Base-by-base conservation (phyloP, 1,140 invertebrate genomes). In the Nasonia vitripennis region DNA sequence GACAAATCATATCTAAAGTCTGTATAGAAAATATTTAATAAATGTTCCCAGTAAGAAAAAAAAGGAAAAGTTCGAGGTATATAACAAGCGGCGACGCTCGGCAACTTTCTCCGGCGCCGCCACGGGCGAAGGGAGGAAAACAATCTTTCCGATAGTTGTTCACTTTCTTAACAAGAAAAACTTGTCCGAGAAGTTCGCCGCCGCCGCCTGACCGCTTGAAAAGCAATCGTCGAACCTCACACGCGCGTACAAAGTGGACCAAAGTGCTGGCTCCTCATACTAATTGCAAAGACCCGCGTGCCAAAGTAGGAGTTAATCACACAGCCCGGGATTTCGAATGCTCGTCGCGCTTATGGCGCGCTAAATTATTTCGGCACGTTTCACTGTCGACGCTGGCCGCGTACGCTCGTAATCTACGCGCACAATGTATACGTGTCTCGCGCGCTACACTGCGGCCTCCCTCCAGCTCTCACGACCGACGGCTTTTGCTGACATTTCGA, bases 321-420 rank as follows among this genome's bases (percentile, higher is more conserved):
- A 48, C 73, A 68, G 11, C 51, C 23, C 20, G 51, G 12, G 20
- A 77, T 77, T 83, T 45, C n/a, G 81, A 83, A 83, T 83, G 81
- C 81, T 20, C 3, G 73, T 83, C 73, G 51, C 71, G 45, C 34
- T 51, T 74, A 75, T 75, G 41, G 80, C 27, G 12, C 41, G 71
- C 81, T 82, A 83, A 83, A 83, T 83, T 83, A 83, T 83, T 83
- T 83, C n/a, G 31, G 34, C 74, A 78, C 74, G 74, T 83, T 77
- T 55, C 62, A 5, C 55, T 77, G 81, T 23, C n/a, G 27, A 10
- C 17, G 27, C 23, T n/a, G 41, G 17, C 17, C 55, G 34, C 41
- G n/a, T 31, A n/a, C 17, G 12, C 45, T 81, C 27, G 27, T 73
- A 41, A 81, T 71, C 68, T 81, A 81, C 70, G 23, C 23, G 34